Percentiles rank a stretch among this genome's conserved stretches.
phyloP scores from a whole-genome alignment of 2,888 invertebrate species.

The Caradrina clavipalpis region DNA sequence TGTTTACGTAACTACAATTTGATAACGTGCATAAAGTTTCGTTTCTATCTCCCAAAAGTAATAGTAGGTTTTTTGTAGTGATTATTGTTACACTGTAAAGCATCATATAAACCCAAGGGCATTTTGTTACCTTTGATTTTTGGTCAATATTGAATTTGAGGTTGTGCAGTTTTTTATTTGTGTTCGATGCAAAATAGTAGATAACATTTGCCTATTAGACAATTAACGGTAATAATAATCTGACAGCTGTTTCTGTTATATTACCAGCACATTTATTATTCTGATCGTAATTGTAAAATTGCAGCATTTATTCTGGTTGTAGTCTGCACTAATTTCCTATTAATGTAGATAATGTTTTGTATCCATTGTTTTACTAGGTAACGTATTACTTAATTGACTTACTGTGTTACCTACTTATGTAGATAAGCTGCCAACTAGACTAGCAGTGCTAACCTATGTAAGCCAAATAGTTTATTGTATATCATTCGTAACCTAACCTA shows the following conservation, averaged over 20 bases:
- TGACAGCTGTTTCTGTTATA: not conserved
- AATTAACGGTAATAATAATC: not conserved
- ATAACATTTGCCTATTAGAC: not conserved
- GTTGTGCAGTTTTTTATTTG: not conserved
- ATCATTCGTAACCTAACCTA: not conserved
- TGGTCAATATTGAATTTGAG: not conserved
- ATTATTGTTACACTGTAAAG: not conserved
- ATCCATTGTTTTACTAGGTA: not conserved
- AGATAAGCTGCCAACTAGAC: not conserved
- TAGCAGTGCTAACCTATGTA: not conserved
- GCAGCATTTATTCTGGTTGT: constrained; percentile 5
- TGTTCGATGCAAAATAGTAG: not conserved
- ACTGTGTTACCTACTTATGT: not conserved
- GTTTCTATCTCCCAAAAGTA: constrained; percentile 42
- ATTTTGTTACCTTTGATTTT: not conserved
- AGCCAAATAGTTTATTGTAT: not conserved
- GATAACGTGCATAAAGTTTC: constrained; percentile 53
- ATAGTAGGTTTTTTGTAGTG: constrained; percentile 21
- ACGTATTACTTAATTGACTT: not conserved
- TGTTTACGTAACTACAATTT: constrained; percentile 58
- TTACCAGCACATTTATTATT: not conserved
- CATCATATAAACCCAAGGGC: not conserved
- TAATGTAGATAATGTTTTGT: not conserved
- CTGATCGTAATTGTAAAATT: constrained; percentile 6
- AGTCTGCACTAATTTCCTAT: constrained; percentile 10